Base-by-base conservation (phyloP, 2,888 invertebrate species). In the Drosophila hamatofila region DNA sequence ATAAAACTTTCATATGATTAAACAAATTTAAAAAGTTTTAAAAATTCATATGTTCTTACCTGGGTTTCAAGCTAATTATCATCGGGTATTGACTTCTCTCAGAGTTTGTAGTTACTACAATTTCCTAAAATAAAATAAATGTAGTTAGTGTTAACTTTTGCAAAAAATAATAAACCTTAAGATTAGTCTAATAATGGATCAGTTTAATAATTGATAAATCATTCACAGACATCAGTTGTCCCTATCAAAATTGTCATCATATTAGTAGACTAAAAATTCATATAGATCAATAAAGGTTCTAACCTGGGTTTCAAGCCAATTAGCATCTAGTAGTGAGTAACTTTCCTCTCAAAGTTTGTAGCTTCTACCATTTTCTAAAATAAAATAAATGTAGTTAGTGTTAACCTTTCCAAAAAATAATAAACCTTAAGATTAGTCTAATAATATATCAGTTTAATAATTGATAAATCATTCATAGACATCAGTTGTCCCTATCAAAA, bases 401-500 rank as follows among this genome's bases (percentile, higher is more conserved):
- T 14, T 44, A 44, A 14, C 2, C 8, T 2, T 5, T n/a, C 11
- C 9, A 27, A 16, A 48, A n/a, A 27, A n/a, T 27, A 46, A 27
- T 27, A n/a, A 11, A 27, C 2, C n/a, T 27, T 2, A 27, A 27
- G n/a, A 27, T 5, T 48, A 11, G 11, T 1, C 0, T 11, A 48
- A 11, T 18, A 6, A 12, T 12, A 18, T 6, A 49, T 35, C 57
- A 57, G 57, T n/a, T 44, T 46, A 30, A 42, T 12, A 42, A 44
- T 33, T 30, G 75, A 84, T 71, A 81, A 74, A 69, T 81, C 74
- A 63, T 5, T 83, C 67, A 81, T 70, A 48, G 52, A 70, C 42
- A 56, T 85, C 75, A 74, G 75, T 33, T 79, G 85, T 82, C 83
- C 70, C 75, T 75, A 83, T 85, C 85, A 33, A 25, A 51, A 0